Base-by-base conservation (phyloP, 2,888 invertebrate species). In the Chaetogeoica ovagalla region DNA sequence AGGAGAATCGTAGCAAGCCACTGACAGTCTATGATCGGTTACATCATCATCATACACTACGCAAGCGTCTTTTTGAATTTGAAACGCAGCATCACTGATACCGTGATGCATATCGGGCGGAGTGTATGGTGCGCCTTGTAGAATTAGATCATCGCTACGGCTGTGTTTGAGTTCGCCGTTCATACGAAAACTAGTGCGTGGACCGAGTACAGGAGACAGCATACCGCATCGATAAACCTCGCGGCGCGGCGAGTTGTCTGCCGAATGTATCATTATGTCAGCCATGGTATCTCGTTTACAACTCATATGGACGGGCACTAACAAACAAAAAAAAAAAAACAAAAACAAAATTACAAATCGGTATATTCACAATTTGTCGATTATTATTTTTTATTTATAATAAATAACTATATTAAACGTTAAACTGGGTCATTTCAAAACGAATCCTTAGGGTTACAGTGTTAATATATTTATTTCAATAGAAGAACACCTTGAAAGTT, bases 121-220 rank as follows among this genome's bases (percentile, higher is more conserved):
- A 82, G 86, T 87, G 30, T 82, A 72, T n/a, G 86, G 85, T 17
- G 87, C 85, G 84, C 86, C 87, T 85, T 88, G 88, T 71, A 88
- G 85, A 82, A 88, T 87, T 79, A 88, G 84, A 84, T 88, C 88
- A 84, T 88, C 88, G 85, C 88, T 88, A 85, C 88, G 88, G 84
- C 88, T 88, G 82, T 88, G 86, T 82, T 87, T 87, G 82, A 89
- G 84, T 82, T 88, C 88, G 84, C 82, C 70, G 17, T 63, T 79
- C 79, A 79, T 79, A 57, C 79, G 79, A 57, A 79, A 79, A 71
- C 21, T 79, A 79, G 71, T 79, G 62, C 79, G 79, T 11, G 79
- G 79, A 30, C 79, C 79, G 43, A 79, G 70, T 9, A 79, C 79
- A 57, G 79, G 79, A 2, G 79, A 79, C 13, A 79, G 62, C 79